Conservation (phyloP, 2,888 invertebrate genomes). For the Ophioninae sp. region DNA sequence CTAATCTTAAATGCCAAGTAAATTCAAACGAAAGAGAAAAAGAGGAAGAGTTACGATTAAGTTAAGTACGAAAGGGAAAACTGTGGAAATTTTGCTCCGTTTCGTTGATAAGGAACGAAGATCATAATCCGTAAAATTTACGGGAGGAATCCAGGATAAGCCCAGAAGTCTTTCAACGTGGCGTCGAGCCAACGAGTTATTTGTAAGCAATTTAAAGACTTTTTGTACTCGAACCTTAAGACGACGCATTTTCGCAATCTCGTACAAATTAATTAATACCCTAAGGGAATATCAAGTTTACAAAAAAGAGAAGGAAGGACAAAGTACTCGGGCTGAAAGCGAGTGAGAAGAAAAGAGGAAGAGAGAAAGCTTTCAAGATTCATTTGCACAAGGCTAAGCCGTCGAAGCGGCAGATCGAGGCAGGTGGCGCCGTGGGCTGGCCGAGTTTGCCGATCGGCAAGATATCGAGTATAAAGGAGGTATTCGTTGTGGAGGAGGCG, state of each 20-base stretch:
- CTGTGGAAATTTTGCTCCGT: conserved; percentile 1
- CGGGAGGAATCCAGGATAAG: conserved; percentile 4
- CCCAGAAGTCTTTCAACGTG: conserved; percentile 61
- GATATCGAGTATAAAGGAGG: conserved; percentile 45
- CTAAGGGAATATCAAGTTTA: conserved; percentile 22
- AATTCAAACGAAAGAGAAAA: conserved; percentile 4
- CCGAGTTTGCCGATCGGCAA: conserved; percentile 22
- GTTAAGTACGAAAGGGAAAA: conserved; percentile 17
- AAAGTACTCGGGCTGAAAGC: background rate
- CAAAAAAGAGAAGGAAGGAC: background rate
- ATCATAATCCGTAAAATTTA: conserved; percentile 4
- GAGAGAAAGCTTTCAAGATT: conserved; percentile 72
- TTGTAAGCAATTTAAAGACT: conserved; percentile 48
- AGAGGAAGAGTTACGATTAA: background rate
- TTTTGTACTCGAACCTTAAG: conserved; percentile 50
- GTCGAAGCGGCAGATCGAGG: conserved; percentile 67
- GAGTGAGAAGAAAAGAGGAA: background rate
- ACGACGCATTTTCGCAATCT: conserved; percentile 22
- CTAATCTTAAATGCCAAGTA: conserved; percentile 64
- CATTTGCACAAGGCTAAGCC: conserved; percentile 74
- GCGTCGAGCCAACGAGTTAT: conserved; percentile 9
- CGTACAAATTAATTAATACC: conserved; percentile 38
- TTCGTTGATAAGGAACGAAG: conserved; percentile 9
- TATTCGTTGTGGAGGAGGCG: conserved; percentile 59
- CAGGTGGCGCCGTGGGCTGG: conserved; percentile 32